phyloP scores from a whole-genome alignment of 2,797 vertebrate genomes.

The Emys orbicularis region DNA sequence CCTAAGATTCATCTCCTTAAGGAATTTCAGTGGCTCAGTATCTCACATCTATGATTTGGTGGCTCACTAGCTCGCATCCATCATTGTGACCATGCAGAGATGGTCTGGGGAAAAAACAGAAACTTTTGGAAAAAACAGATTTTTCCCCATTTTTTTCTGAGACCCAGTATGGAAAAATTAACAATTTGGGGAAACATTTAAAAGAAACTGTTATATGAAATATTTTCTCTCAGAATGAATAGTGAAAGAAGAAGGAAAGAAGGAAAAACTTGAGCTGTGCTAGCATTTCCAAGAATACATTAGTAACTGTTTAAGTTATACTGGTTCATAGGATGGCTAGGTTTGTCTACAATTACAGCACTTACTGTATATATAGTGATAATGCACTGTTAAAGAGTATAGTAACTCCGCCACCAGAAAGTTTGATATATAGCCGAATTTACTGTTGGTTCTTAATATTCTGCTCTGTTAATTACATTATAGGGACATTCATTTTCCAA shows the following conservation, averaged over 20 bases:
- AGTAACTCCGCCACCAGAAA: not conserved
- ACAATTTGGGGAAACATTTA: not conserved
- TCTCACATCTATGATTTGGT: not conserved
- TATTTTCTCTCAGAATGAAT: not conserved
- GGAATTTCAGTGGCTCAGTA: not conserved
- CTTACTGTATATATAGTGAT: not conserved
- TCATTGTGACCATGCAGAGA: not conserved
- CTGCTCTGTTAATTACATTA: not conserved
- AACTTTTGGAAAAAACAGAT: not conserved
- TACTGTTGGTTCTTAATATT: not conserved
- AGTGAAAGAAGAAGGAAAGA: not conserved
- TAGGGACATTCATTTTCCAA: not conserved
- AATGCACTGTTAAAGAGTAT: not conserved
- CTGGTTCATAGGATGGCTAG: not conserved
- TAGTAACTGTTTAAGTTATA: not conserved
- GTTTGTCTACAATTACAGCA: not conserved
- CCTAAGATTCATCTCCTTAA: fast-evolving
- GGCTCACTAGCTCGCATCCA: not conserved
- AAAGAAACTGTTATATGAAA: not conserved
- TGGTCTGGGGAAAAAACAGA: not conserved
- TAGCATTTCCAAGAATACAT: not conserved
- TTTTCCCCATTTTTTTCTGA: too few relatives aligned
- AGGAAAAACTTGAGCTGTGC: not conserved
- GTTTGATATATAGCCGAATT: not conserved
- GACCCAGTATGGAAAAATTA: not conserved